Conservation (phyloP, 1,140 invertebrate genomes). For the Mamestra configurata region DNA sequence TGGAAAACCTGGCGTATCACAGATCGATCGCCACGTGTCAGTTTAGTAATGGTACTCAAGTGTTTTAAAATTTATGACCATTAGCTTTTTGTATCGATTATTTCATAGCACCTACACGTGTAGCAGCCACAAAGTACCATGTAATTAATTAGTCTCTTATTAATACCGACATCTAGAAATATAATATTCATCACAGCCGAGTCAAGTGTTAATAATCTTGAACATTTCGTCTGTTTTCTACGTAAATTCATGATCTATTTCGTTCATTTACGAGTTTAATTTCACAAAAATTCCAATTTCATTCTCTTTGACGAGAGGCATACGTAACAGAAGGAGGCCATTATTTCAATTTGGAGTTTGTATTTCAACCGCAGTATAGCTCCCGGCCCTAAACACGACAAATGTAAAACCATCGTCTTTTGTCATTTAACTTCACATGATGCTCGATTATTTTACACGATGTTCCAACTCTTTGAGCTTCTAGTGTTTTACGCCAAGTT, state of each 20-base stretch:
- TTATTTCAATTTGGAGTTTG: conserved; percentile 53
- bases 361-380: conserved; percentile 33
- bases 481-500: not conserved
- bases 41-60: no score
- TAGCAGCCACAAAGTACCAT: no score
- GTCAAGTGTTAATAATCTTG: not conserved
- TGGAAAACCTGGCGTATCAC: not conserved
- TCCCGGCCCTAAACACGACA: conserved; percentile 12
- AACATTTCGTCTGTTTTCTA: conserved; percentile 4
- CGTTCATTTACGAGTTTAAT: conserved; percentile 38
- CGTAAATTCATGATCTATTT: not conserved
- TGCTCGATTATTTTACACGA: conserved; percentile 19
- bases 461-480: not conserved
- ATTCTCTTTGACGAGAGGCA: conserved; percentile 45
- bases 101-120: no score
- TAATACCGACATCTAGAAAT: no score
- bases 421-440: conserved; percentile 15
- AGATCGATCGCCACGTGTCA: no score
- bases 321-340: conserved; percentile 49
- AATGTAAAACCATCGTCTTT: conserved; percentile 2
- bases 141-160: no score
- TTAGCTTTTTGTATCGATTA: no score
- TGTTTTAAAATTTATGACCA: no score
- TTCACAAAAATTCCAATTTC: conserved; percentile 47
- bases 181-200: not conserved